Conservation (phyloP, 2,888 invertebrate genomes). For the Amphimallon solstitiale region DNA sequence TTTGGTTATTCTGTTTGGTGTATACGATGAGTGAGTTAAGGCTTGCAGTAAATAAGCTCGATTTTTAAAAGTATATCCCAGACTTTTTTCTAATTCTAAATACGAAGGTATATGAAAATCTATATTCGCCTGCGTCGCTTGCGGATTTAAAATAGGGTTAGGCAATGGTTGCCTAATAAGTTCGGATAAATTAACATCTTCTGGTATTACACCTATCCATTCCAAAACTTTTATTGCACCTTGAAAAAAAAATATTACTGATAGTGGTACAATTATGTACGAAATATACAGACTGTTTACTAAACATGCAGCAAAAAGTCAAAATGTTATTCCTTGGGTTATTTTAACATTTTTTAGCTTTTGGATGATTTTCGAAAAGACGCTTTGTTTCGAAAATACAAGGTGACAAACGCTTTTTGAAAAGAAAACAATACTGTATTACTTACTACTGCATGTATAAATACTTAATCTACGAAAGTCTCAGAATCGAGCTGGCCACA, state of each 20-base stretch:
- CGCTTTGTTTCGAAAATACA: no score
- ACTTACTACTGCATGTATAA: no score
- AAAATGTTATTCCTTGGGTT: no score
- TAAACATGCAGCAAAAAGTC: no score
- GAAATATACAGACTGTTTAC: no score
- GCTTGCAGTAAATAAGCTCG: constrained; percentile 87
- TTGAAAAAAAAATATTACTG: constrained; percentile 9
- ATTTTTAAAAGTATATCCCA: constrained; percentile 81
- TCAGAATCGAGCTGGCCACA: no score
- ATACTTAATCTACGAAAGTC: no score
- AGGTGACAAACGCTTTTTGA: no score
- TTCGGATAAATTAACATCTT: constrained; percentile 52
- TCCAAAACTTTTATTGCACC: constrained; percentile 55
- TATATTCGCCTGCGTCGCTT: constrained; percentile 62
- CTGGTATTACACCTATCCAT: constrained; percentile 66
- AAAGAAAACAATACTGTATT: no score
- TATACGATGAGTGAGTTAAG: constrained; percentile 91
- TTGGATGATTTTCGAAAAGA: no score
- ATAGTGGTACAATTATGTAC: no score
- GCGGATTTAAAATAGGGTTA: constrained; percentile 61
- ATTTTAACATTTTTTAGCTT: no score
- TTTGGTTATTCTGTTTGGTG: constrained; percentile 81
- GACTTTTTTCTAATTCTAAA: constrained; percentile 67
- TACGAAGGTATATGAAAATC: constrained; percentile 59
- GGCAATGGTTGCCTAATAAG: constrained; percentile 53